Percentiles rank a stretch among this genome's conserved stretches.
These are phyloP conservation scores for Rhea americana DNA, from an alignment of 2,113 vertebrate species.

Conservation along the genomic window DNA sequence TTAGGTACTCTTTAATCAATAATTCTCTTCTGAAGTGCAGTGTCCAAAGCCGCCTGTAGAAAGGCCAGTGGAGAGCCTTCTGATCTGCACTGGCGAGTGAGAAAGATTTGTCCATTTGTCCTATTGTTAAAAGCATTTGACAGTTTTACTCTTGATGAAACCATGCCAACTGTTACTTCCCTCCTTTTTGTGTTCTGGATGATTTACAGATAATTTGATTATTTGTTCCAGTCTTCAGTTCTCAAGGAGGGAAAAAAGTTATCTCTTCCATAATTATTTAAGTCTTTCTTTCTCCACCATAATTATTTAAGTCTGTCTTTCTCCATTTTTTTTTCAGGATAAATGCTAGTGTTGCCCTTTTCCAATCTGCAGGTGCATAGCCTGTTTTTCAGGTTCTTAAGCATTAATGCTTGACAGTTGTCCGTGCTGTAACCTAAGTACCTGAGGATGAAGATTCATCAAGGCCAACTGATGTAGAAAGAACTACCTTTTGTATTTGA, in stretches of 20 bases:
- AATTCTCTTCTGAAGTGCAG: background rate
- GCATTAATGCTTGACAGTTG: background rate
- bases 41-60: background rate
- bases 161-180: background rate
- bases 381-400: background rate
- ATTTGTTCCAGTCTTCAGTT: background rate
- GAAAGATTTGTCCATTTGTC: background rate
- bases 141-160: background rate
- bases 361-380: background rate
- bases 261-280: background rate
- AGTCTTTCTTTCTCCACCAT: background rate
- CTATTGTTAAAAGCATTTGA: constrained; percentile 22
- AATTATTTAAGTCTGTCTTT: background rate
- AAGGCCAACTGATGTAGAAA: background rate
- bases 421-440: background rate
- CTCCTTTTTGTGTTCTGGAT: constrained; percentile 6
- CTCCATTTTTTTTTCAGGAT: background rate
- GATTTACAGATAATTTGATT: constrained; percentile 19
- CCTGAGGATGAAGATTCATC: background rate
- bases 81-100: background rate
- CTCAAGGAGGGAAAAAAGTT: background rate
- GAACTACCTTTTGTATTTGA: background rate
- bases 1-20: background rate
- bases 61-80: background rate
- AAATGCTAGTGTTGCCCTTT: constrained; percentile 13